Conservation (phyloP, 2,113 vertebrate species). For the Tragelaphus strepsiceros region DNA sequence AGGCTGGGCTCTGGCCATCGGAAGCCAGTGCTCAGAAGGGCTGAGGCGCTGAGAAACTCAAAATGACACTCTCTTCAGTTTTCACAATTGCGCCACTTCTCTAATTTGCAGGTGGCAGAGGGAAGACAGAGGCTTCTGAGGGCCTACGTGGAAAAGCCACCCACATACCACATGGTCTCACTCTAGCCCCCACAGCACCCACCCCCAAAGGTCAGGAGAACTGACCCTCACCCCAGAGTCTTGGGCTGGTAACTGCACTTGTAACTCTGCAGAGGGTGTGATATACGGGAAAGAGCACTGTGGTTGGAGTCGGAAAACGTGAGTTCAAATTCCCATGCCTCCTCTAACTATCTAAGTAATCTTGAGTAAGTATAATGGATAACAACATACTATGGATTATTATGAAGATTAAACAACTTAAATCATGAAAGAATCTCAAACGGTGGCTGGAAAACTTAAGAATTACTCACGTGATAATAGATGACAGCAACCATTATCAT, state of each 20-base stretch:
- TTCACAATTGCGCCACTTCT: not conserved
- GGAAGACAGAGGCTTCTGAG: not conserved
- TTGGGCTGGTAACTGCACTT: not conserved
- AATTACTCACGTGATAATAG: not conserved
- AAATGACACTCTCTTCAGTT: not conserved
- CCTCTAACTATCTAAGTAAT: not conserved
- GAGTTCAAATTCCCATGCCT: not conserved
- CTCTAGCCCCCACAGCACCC: not conserved
- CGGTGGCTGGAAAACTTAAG: not conserved
- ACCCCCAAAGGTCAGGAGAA: not conserved
- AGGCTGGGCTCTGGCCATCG: not conserved
- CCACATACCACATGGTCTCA: not conserved
- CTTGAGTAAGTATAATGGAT: not conserved
- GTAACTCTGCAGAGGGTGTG: not conserved
- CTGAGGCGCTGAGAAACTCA: not conserved
- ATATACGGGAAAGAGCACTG: not conserved
- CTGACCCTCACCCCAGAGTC: not conserved
- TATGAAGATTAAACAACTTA: not conserved
- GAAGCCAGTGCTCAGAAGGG: not conserved
- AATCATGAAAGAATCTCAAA: not conserved
- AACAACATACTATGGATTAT: not conserved
- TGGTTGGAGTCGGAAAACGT: not conserved
- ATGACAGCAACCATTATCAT: not conserved
- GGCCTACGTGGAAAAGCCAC: not conserved
- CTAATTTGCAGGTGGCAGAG: not conserved